Conservation (phyloP, 2,797 vertebrate species). For the Poecilia gillii region DNA sequence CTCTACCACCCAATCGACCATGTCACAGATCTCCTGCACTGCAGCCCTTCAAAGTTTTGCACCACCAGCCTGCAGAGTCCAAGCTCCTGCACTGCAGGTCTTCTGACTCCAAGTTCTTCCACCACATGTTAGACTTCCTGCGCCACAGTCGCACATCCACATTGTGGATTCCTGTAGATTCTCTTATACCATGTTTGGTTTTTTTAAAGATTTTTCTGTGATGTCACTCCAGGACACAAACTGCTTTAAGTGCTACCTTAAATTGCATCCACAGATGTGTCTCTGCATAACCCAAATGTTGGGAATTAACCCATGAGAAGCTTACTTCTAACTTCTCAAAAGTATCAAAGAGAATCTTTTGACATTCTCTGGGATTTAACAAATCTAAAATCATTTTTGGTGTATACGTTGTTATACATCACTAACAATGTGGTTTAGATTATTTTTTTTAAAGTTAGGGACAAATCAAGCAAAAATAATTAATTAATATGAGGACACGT, state of each 20-base stretch:
- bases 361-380: not conserved
- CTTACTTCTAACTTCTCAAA: not conserved
- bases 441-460: not conserved
- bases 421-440: not conserved
- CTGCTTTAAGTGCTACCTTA: not conserved
- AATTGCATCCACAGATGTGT: not conserved
- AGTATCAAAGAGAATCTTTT: not conserved
- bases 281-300: not conserved
- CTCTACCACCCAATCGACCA: not conserved
- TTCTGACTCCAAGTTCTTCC: too few relatives aligned
- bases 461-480: not conserved
- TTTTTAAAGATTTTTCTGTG: not conserved
- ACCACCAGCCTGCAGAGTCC: too few relatives aligned
- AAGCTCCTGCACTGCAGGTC: too few relatives aligned
- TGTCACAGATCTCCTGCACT: too few relatives aligned
- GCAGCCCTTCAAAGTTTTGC: too few relatives aligned
- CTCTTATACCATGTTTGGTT: not conserved
- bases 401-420: not conserved
- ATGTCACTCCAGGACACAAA: not conserved
- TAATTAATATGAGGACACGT: not conserved
- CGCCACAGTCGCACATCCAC: too few relatives aligned
- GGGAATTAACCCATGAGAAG: not conserved
- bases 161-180: not conserved
- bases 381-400: not conserved
- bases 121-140: too few relatives aligned